Evolutionary conservation across 1,140 invertebrate species (phyloP).

Genomic region (Heliothis virescens): DNA sequence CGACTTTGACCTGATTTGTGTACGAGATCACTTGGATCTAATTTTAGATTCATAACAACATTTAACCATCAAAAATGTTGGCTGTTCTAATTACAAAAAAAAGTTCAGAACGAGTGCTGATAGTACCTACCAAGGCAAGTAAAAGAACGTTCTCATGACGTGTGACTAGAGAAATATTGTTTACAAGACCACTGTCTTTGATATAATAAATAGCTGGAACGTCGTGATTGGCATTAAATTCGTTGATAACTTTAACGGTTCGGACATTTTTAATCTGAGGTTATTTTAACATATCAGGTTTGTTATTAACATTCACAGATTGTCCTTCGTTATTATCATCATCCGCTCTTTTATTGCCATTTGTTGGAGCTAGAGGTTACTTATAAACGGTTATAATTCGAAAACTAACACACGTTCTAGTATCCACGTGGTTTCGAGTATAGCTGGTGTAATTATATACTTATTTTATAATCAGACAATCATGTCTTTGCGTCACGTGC

Average conservation of each 20-base stretch:
- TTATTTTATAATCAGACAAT: neutral
- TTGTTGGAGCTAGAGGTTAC: neutral
- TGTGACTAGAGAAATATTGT: too few relatives aligned
- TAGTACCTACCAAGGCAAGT: too few relatives aligned
- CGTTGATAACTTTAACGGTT: neutral
- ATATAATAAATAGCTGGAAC: too few relatives aligned
- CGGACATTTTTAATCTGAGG: neutral
- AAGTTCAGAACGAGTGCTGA: too few relatives aligned
- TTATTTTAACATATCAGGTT: neutral
- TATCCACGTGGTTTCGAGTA: neutral
- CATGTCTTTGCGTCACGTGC: neutral
- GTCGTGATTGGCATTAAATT: too few relatives aligned
- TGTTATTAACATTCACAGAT: neutral
- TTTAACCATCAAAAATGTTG: neutral
- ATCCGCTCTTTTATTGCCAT: slow-evolving; percentile 23
- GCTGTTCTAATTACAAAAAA: neutral
- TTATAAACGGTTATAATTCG: slow-evolving; percentile 4
- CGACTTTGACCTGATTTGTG: slow-evolving; percentile 39
- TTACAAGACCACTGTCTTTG: too few relatives aligned
- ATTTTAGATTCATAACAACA: slow-evolving; percentile 2
- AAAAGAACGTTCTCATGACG: too few relatives aligned
- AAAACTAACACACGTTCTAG: slow-evolving; percentile 10
- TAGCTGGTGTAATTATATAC: neutral
- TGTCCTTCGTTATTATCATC: slow-evolving; percentile 4
- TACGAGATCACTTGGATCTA: slow-evolving; percentile 1